Evolutionary conservation across 2,113 vertebrate species (phyloP), one percentile per base, ranked within the genome.

Genomic region (Chaetops frenatus): DNA sequence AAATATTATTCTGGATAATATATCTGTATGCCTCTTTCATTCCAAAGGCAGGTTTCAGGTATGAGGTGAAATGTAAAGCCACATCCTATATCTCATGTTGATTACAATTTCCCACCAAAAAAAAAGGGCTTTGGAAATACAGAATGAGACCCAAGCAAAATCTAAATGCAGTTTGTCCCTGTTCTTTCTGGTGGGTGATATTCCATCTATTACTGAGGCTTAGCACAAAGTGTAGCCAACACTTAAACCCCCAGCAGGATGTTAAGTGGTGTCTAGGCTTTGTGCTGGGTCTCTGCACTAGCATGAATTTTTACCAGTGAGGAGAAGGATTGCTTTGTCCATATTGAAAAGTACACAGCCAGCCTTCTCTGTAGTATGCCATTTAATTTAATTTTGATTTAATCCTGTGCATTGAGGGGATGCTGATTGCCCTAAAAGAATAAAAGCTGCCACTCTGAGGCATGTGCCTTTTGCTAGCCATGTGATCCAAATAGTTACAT

Each of bases 351-450:
- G 56, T 86, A 90, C 74, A 80, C 76, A 94, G 85, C 50, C 71
- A 92, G 93, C 44, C 48, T 77, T 66, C 79, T 81, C 71, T 45
- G 64, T 67, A 90, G 82, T 24, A n/a, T 16, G 60, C 77, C 74
- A 83, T 83, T 92, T 93, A 90, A 86, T 92, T 95, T 90, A 81
- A 36, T 92, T 92, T 88, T 67, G 51, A 78, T 83, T 94, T 94
- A 92, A 96, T 88, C 90, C 85, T 92, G 66, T 81, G 62, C 79
- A 60, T 11, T 56, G 40, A 88, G 45, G 86, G 24, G 40, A 66
- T 83, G 67, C 62, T 81, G 51, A 36, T 60, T 88, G 56, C 60
- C 54, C 54, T n/a, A 23, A 62, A 90, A 64, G 69, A 95, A 92
- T 73, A 82, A 86, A 92, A 94, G 67, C 64, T 12, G 12, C n/a